These are phyloP conservation scores for Brenthis ino DNA, from an alignment of 2,888 invertebrate species.

Conservation along the genomic window DNA sequence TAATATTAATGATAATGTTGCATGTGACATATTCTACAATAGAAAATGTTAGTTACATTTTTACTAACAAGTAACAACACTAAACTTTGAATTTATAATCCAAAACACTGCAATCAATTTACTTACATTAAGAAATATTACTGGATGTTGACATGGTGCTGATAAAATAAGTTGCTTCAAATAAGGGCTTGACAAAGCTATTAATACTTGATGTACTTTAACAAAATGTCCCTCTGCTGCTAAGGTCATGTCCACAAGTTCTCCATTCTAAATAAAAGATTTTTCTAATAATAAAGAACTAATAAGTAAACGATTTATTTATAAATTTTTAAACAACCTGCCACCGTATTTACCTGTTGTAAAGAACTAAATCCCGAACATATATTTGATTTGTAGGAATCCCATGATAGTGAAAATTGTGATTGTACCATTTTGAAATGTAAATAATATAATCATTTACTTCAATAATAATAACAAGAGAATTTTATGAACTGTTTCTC, in stretches of 20 bases:
- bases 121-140: conserved; percentile 74
- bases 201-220: conserved; percentile 61
- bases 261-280: conserved; percentile 62
- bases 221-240: conserved; percentile 75
- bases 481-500: too few species aligned
- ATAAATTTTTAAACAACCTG: neutral
- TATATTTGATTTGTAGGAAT: conserved; percentile 67
- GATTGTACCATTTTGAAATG: conserved; percentile 47
- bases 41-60: conserved; percentile 15
- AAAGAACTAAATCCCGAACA: conserved; percentile 70
- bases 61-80: neutral
- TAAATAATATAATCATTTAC: too few species aligned
- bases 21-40: conserved; percentile 66
- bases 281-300: neutral
- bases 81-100: neutral
- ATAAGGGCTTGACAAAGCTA: conserved; percentile 75
- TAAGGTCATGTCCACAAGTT: conserved; percentile 76
- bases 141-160: conserved; percentile 73
- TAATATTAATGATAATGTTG: conserved; percentile 59
- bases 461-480: too few species aligned
- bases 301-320: neutral
- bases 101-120: neutral
- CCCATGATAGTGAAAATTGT: conserved; percentile 70
- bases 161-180: conserved; percentile 71
- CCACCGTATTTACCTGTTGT: conserved; percentile 62